These are phyloP conservation scores for Artibeus lituratus DNA, from an alignment of 2,797 vertebrate species.

Conservation along the genomic window DNA sequence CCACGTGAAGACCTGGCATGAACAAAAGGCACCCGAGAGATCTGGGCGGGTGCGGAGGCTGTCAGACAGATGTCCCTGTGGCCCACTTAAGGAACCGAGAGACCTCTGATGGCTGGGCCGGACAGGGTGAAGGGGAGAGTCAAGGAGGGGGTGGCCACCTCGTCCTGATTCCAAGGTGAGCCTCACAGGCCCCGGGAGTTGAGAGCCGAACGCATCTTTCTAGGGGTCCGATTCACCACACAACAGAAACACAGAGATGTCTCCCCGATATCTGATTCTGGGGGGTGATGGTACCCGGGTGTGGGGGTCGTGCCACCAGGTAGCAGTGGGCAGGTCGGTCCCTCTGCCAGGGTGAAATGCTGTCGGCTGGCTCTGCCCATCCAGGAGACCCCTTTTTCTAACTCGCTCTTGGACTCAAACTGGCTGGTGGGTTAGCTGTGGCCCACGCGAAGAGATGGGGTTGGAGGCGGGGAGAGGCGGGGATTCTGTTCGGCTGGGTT, in stretches of 20 bases:
- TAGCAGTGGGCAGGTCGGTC: too few relatives aligned
- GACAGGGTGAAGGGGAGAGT: not conserved
- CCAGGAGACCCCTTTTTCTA: not conserved
- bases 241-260: too few relatives aligned
- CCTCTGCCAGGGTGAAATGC: not conserved
- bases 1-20: accelerated
- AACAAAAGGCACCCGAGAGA: not conserved
- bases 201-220: not conserved
- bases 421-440: not conserved
- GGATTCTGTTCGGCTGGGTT: not conserved
- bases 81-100: accelerated
- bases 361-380: not conserved
- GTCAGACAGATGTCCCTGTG: not conserved
- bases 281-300: not conserved
- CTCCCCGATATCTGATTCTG: not conserved
- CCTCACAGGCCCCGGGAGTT: not conserved
- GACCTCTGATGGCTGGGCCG: not conserved
- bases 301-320: not conserved
- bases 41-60: not conserved
- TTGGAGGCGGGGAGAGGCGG: too few relatives aligned
- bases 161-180: not conserved
- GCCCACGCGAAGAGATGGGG: not conserved
- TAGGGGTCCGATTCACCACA: not conserved
- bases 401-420: not conserved
- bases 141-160: not conserved